Conservation (phyloP, 2,888 invertebrate species). For the Drosophila meridiana region DNA sequence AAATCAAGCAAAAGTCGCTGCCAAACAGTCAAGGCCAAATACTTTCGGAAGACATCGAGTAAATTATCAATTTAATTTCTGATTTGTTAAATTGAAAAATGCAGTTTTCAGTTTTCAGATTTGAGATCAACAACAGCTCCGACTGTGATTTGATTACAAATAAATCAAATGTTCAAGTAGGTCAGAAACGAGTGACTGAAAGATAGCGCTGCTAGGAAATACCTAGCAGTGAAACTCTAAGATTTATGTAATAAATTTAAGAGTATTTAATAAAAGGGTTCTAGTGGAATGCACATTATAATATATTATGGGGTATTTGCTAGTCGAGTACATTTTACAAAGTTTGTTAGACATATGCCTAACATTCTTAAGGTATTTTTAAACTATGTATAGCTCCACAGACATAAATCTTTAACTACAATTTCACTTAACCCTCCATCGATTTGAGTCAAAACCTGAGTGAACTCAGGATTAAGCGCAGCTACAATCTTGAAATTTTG, state of each 20-base stretch:
- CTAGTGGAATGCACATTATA: too few relatives aligned
- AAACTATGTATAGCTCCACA: background rate
- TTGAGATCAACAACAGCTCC: slow-evolving; percentile 17
- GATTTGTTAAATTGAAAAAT: slow-evolving; percentile 25
- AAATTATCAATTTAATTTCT: slow-evolving; percentile 39
- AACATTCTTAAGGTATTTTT: background rate
- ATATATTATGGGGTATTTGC: background rate
- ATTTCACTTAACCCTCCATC: background rate
- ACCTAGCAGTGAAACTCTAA: background rate
- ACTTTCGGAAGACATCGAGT: slow-evolving; percentile 17
- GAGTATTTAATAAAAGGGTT: too few relatives aligned
- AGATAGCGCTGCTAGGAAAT: background rate
- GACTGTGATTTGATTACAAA: slow-evolving; percentile 28
- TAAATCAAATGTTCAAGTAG: slow-evolving; percentile 36
- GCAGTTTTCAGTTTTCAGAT: slow-evolving; percentile 17
- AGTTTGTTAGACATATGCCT: too few relatives aligned
- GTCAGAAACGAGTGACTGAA: slow-evolving; percentile 17
- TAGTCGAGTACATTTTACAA: background rate
- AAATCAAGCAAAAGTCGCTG: slow-evolving; percentile 16
- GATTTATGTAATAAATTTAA: background rate
- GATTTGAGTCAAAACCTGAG: background rate
- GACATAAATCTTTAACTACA: background rate
- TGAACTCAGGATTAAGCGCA: background rate
- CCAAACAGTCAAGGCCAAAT: slow-evolving; percentile 33
- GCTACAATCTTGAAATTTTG: background rate